Percentiles rank a stretch among this genome's conserved stretches.
phyloP scores from a whole-genome alignment of 2,113 vertebrate species.

The Sylvia atricapilla region DNA sequence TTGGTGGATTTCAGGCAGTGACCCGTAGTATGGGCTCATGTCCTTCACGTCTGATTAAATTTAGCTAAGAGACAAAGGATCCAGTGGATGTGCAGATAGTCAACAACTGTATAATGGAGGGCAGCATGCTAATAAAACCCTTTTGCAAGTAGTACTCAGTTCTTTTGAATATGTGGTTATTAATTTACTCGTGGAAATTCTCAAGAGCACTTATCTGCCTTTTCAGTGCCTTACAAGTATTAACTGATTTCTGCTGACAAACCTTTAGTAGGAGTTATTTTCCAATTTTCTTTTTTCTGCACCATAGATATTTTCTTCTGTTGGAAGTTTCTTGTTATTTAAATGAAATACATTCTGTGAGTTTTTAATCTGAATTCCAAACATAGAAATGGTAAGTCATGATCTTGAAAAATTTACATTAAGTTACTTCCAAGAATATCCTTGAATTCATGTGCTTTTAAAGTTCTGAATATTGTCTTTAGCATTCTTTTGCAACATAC shows the following conservation, averaged over 20 bases:
- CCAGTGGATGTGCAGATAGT: not conserved
- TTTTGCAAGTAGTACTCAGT: not conserved
- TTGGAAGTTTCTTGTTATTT: not conserved
- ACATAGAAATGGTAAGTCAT: not conserved
- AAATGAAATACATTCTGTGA: not conserved
- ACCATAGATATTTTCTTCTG: not conserved
- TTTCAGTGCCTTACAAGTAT: not conserved
- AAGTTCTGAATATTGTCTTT: not conserved
- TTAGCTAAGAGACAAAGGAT: constrained; percentile 11
- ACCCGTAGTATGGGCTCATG: not conserved
- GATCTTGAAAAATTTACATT: not conserved
- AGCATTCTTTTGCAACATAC: not conserved
- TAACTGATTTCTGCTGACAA: not conserved
- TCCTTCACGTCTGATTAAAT: constrained; percentile 36
- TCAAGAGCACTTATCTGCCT: not conserved
- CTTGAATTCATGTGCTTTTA: not conserved
- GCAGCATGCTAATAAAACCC: not conserved
- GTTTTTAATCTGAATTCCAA: not conserved
- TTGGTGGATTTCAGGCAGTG: not conserved
- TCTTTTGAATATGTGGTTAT: not conserved
- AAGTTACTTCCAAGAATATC: not conserved
- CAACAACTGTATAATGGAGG: not conserved
- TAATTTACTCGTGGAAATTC: not conserved
- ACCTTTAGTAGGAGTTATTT: not conserved
- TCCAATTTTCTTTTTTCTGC: not conserved